phyloP scores from a whole-genome alignment of 2,797 vertebrate species.

The Sebastes taczanowskii region DNA sequence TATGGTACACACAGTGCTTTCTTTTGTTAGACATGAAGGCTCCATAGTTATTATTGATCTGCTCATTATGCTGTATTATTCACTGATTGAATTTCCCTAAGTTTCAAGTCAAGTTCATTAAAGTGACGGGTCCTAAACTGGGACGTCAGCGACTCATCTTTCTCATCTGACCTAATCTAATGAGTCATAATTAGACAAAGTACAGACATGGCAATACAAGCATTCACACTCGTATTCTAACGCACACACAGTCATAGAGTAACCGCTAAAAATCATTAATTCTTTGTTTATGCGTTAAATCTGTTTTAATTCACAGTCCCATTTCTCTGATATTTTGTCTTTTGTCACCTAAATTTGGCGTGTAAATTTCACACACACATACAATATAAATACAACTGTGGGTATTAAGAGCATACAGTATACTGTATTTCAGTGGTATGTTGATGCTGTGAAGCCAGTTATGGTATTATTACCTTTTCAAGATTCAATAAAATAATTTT shows the following conservation, averaged over 20 bases:
- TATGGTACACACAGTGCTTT: conserved; percentile 45
- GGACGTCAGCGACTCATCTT: conserved; percentile 53
- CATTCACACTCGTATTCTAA: background rate
- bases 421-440: background rate
- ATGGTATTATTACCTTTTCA: background rate
- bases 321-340: background rate
- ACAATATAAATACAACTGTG: background rate
- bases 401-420: background rate
- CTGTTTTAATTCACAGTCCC: background rate
- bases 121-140: conserved; percentile 67
- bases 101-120: conserved; percentile 78
- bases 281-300: background rate
- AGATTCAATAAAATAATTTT: background rate
- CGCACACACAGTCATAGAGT: background rate
- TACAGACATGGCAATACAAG: background rate
- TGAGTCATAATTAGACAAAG: background rate
- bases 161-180: conserved; percentile 10
- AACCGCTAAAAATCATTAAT: background rate
- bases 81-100: conserved; percentile 74
- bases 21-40: conserved; percentile 63
- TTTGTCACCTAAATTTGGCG: background rate
- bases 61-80: conserved; percentile 73
- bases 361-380: background rate
- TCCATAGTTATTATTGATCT: conserved; percentile 79
- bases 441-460: background rate